Base-by-base conservation (phyloP, 1,140 invertebrate species). In the Trachymyrmex cornetzi region DNA sequence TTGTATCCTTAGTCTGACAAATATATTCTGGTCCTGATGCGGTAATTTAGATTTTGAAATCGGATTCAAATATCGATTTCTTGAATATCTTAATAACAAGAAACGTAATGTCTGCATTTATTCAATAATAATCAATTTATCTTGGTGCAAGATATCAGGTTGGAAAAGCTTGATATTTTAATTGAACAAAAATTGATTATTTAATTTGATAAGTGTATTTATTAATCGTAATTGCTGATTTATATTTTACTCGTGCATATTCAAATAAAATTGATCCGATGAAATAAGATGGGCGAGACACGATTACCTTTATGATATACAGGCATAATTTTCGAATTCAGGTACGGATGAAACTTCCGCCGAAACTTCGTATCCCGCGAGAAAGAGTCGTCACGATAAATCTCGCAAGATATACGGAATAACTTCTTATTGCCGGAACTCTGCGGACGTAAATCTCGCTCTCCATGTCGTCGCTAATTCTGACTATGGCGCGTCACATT, bases 331-430 rank as follows among this genome's bases (percentile, higher is more conserved):
- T 82, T 75, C 53, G 77, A 79, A 77, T 87, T 61, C 69, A 48
- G 24, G 27, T 69, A 48, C 57, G 77, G 38, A 53, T 64, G 63
- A 85, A 85, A 85, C 74, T 85, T 85, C n/a, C 55, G 61, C 19
- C 69, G 53, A 85, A 87, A 88, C 72, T 85, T 88, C n/a, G 74
- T 69, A 77, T 87, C 80, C 86, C 86, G 55, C n/a, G 86, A 57
- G 85, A 61, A 82, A 50, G 69, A 64, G 64, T 72, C 64, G 86
- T 74, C 87, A 69, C 88, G 88, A 90, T 87, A 87, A 90, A 89
- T 90, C 89, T 86, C 77, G 77, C 59, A 77, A 89, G 89, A 90
- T 90, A 89, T 90, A 90, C 79, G 85, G 89, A 87, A 84, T 87
- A 90, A 90, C 77, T 90, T 90, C 66, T 90, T 90, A 90, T 89